Base-by-base conservation (phyloP, 1,140 invertebrate genomes). In the Drosophila sturtevanti region DNA sequence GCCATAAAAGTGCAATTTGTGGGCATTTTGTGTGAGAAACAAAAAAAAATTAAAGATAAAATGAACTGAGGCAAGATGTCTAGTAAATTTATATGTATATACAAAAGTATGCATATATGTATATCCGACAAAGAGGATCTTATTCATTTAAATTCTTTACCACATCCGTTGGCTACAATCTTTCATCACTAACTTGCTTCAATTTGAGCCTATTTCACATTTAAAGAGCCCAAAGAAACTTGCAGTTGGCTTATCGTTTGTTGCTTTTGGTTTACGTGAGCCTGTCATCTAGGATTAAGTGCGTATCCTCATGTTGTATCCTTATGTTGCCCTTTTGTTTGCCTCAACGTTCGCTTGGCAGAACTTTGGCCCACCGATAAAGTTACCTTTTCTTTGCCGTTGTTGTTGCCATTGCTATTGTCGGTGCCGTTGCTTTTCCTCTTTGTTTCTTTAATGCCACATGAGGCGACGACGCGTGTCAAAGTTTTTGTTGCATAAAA, bases 401-500 rank as follows among this genome's bases (percentile, higher is more conserved):
- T n/a, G n/a, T n/a, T n/a, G n/a, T n/a, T 4, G 37, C 63, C 22
- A 7, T 10, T 55, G 27, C 27, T 7, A 6, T 31, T 31, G 27
- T 27, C 56, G 60, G 67, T 79, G 73, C 77, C 77, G 68, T 78
- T 21, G 6, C 16, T 9, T 48, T 14, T 48, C 34, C 2, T 35
- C 34, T 12, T 35, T 35, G 34, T 35, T 35, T n/a, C 37, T 48
- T 48, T 48, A 48, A 48, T 48, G 41, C 41, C 81, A 79, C 61
- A 69, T 69, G 54, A 70, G 82, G 79, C 79, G 82, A 79, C 79
- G 81, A 81, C 74, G 82, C 79, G 79, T 87, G 72, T 72, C 87
- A 89, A 89, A 89, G 71, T 87, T 87, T 87, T 72, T 89, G 72
- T 79, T 87, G 82, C 82, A 86, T 79, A 79, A 82, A 79, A 82